Conservation (phyloP, 2,888 invertebrate species). For the Cylloceria caligata region DNA sequence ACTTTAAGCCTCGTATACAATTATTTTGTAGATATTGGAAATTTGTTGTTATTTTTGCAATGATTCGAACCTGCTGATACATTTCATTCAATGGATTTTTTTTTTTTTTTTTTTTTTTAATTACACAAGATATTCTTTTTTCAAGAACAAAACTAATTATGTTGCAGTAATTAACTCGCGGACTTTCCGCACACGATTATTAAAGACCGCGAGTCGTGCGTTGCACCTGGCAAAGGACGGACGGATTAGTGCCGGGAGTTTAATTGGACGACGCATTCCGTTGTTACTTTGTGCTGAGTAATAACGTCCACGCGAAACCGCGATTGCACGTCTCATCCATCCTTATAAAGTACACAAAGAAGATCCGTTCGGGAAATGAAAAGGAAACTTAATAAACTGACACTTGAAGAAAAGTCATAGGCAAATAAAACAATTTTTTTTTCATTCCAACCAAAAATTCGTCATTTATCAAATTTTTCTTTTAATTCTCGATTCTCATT, state of each 20-base stretch:
- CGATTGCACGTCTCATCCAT: not conserved
- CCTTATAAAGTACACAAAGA: not conserved
- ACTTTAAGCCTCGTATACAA: no score
- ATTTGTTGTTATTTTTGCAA: not conserved
- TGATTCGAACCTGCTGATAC: no score
- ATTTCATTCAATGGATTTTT: not conserved
- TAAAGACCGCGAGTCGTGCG: conserved; percentile 43
- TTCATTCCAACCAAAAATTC: no score
- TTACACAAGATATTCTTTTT: not conserved
- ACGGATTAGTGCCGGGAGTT: conserved; percentile 46
- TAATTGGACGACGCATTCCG: conserved; percentile 64
- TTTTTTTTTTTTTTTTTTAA: not conserved
- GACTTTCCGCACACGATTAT: conserved; percentile 38
- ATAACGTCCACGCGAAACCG: conserved; percentile 3
- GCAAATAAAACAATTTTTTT: not conserved
- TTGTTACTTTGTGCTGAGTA: conserved; percentile 34
- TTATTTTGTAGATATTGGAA: no score
- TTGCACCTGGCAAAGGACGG: conserved; percentile 59
- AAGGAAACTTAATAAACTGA: not conserved
- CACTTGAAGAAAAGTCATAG: not conserved
- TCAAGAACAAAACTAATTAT: conserved; percentile 11
- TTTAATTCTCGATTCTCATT: no score
- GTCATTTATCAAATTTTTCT: no score
- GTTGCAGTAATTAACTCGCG: conserved; percentile 30
- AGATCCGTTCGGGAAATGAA: not conserved